phyloP scores from a whole-genome alignment of 2,888 invertebrate genomes.

The Drosophila neotestacea region DNA sequence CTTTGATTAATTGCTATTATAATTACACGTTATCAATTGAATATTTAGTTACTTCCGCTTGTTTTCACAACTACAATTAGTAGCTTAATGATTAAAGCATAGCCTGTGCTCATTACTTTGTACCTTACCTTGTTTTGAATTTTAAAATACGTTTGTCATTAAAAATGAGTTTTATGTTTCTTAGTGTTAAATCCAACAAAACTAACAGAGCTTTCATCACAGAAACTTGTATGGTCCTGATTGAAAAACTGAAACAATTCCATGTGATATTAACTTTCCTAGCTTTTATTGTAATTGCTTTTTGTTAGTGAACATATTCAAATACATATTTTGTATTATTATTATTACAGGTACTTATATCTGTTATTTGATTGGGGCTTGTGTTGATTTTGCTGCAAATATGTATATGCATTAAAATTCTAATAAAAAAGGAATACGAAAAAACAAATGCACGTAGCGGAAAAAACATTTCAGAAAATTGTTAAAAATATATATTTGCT shows the following conservation, averaged over 20 bases:
- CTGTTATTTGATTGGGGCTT: not conserved
- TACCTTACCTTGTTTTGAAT: no score
- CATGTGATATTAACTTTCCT: slow-evolving; percentile 12
- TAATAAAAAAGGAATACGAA: not conserved
- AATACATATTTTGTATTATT: not conserved
- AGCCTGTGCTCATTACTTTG: no score
- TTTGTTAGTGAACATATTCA: slow-evolving; percentile 1
- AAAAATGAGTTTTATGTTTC: no score
- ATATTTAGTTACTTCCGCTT: not conserved
- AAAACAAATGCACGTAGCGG: not conserved
- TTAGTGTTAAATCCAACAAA: no score
- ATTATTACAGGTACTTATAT: not conserved
- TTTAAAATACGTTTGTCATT: no score
- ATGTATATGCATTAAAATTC: no score
- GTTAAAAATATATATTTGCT: slow-evolving; percentile 14
- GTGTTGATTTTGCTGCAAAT: slow-evolving; percentile 12
- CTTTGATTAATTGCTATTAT: not conserved
- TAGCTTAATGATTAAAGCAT: slow-evolving; percentile 28
- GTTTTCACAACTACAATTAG: not conserved
- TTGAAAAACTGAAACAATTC: no score
- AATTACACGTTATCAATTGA: not conserved
- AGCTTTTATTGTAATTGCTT: not conserved
- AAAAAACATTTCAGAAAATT: not conserved
- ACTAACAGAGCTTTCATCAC: no score
- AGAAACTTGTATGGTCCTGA: no score